Base-by-base conservation (phyloP, 2,797 vertebrate species). In the Phyllotis vaccarum region DNA sequence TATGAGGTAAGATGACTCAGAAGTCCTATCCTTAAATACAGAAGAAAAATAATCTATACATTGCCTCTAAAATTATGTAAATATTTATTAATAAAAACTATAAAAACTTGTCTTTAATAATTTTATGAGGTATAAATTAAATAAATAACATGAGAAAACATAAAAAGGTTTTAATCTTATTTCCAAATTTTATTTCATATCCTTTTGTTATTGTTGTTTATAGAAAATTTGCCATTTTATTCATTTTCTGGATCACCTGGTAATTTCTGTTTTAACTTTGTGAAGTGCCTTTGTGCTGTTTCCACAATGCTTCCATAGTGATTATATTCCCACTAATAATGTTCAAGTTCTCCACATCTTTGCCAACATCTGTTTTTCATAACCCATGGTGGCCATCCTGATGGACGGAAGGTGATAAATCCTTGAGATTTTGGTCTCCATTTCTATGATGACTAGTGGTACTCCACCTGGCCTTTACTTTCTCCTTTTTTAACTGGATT, bases 1-100 rank as follows among this genome's bases (percentile, higher is more conserved):
- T 99, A 99, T 0, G 99, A 99, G 99, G 99, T 99, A 98, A 97
- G 97, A 94, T 79, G 79, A 92, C 91, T 29, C 72, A 86, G 92
- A 94, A 11, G 7, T 93, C 89, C 58, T 43, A 43, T 75, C 64
- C 31, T 13, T 87, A 13, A 0, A 40, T 83, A 3, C n/a, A 17
- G 89, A n/a, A 86, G 11, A 76, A 5, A 19, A 79, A 2, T 91
- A 27, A 92, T 90, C 1, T 82, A 0, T 80, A 3, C 16, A 19
- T 85, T 90, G 66, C 3, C 31, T 92, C 29, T 62, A 52, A 66
- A 87, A 34, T n/a, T 83, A 54, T 82, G 0, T 37, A 75, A 95
- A 3, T 72, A 16, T 82, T 49, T 85, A 2, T 46, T 58, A 29
- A 10, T 62, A 2, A 68, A n/a, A 92, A 78, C 75, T 29, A 37